Base-by-base conservation (phyloP, 1,140 invertebrate genomes). In the Daktulosphaira vitifoliae region DNA sequence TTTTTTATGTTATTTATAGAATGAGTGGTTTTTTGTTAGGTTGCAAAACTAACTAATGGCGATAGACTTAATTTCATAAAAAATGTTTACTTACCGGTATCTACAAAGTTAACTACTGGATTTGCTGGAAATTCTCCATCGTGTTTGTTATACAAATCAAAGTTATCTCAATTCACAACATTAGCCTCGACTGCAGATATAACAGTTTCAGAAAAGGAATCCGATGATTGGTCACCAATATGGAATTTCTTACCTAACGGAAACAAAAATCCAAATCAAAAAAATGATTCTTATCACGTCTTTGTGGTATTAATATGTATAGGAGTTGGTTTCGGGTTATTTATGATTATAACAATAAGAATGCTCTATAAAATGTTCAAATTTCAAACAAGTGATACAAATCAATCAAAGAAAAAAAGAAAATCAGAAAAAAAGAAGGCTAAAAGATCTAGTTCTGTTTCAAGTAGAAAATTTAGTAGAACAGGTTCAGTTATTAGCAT, bases 211-310 rank as follows among this genome's bases (percentile, higher is more conserved):
- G 2, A 3, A 9, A 2, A 15, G 42, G 26, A 4, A n/a, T 15
- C 39, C 11, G 54, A 59, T 11, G 54, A 59, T 4, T 59, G 54
- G 54, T 59, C 54, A 2, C 54, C 54, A 4, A 59, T 59, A 13
- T 59, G 54, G 54, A 23, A 46, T 3, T 59, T 59, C 20, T 29
- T 59, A 15, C 54, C 54, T 9, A 59, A 16, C 11, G 39, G 7
- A 1, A 38, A 59, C 20, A 59, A 59, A 44, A 25, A 59, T 6
- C 39, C 16, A 1, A 46, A 59, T n/a, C n/a, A n/a, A 9, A 18
- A 20, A 1, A 59, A 59, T 16, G 42, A 26, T 3, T 13, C 39
- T 26, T 59, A 59, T n/a, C 38, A 46, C 20, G 23, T 25, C 8
- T 5, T 46, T 7, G 4, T 44, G 3, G 39, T 59, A 0, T 42